phyloP scores from a whole-genome alignment of 2,797 vertebrate species.

The Mastacembelus armatus region DNA sequence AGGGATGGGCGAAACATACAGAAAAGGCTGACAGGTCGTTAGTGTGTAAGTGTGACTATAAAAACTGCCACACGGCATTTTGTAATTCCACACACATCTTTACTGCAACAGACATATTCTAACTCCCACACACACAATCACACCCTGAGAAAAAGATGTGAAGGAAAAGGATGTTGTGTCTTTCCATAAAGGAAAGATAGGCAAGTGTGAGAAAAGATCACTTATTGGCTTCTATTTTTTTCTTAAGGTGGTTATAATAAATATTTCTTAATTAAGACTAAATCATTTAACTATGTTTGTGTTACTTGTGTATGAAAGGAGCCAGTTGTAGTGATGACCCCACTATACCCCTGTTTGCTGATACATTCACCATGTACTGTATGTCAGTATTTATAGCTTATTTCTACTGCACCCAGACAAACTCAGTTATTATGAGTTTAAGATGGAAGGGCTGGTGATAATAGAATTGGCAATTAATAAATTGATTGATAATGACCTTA shows the following conservation, averaged over 20 bases:
- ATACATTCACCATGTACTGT: too few relatives aligned
- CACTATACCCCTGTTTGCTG: too few relatives aligned
- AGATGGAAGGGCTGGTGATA: neutral
- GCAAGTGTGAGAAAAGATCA: neutral
- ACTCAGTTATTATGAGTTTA: too few relatives aligned
- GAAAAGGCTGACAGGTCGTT: constrained; percentile 46
- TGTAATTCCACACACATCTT: constrained; percentile 60
- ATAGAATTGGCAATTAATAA: too few relatives aligned
- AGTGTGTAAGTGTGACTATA: constrained; percentile 48
- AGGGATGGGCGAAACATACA: constrained; percentile 34
- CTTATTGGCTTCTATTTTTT: constrained; percentile 8
- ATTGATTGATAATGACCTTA: neutral
- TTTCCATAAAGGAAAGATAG: neutral
- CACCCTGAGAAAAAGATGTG: constrained; percentile 7
- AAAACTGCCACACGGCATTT: constrained; percentile 53
- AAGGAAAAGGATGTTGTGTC: neutral
- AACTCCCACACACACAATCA: constrained; percentile 3
- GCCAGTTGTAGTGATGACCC: neutral
- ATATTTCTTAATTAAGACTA: constrained; percentile 3
- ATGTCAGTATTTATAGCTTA: too few relatives aligned
- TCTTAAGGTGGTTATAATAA: neutral
- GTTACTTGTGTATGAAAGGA: neutral
- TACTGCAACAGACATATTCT: constrained; percentile 26
- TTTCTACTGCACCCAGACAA: too few relatives aligned
- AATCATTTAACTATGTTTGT: neutral